These are phyloP conservation scores for Elephas maximus DNA, from an alignment of 2,113 vertebrate genomes.

Conservation along the genomic window DNA sequence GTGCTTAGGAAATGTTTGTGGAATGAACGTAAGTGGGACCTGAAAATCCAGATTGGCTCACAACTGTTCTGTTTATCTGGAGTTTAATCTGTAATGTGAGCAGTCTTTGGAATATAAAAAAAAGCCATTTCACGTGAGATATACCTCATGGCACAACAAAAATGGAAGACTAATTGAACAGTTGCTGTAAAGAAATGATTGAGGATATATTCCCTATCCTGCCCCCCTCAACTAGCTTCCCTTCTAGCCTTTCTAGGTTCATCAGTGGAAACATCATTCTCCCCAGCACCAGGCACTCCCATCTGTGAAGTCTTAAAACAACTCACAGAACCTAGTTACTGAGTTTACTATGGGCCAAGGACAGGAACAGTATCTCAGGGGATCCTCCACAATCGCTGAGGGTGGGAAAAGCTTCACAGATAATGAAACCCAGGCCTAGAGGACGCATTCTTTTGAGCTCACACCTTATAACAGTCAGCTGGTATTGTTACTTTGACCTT, in stretches of 20 bases:
- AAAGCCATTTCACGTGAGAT: not conserved
- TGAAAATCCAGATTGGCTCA: not conserved
- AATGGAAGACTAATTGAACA: not conserved
- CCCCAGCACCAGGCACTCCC: not conserved
- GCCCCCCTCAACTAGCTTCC: not conserved
- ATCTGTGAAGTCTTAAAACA: not conserved
- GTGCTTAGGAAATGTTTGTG: not conserved
- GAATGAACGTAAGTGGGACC: not conserved
- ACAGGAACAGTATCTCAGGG: not conserved
- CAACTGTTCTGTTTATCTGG: not conserved
- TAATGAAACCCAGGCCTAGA: not conserved
- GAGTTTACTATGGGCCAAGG: not conserved
- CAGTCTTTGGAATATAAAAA: not conserved
- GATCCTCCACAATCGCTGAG: rapidly evolving
- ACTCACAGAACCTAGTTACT: not conserved
- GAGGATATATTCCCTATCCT: not conserved
- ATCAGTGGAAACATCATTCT: not conserved
- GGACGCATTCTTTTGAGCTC: rapidly evolving
- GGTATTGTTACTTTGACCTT: not conserved
- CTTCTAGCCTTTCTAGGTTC: not conserved
- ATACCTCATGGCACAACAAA: not conserved
- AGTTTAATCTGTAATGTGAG: not conserved
- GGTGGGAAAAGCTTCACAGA: not conserved
- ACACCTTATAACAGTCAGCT: no score
- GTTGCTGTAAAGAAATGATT: not conserved